phyloP scores from a whole-genome alignment of 1,140 invertebrate genomes.

The Atta colombica region DNA sequence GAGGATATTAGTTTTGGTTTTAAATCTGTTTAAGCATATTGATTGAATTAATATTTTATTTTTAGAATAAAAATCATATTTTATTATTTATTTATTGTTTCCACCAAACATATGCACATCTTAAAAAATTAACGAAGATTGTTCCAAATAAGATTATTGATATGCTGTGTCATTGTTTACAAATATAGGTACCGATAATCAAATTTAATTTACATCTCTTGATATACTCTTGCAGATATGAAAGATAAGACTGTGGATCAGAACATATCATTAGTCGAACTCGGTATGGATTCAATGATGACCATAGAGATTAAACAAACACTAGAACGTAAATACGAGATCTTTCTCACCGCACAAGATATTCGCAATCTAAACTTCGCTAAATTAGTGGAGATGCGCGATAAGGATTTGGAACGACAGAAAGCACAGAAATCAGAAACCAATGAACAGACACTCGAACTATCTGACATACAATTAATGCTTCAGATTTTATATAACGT shows the following conservation, averaged over 20 bases:
- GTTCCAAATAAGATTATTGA: not conserved
- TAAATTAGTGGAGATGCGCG: constrained; percentile 87
- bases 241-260: constrained; percentile 88
- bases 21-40: not conserved
- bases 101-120: not conserved
- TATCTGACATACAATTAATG: constrained; percentile 81
- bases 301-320: constrained; percentile 93
- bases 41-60: constrained; percentile 6
- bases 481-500: constrained; percentile 78
- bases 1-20: not conserved
- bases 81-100: not conserved
- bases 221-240: constrained; percentile 76
- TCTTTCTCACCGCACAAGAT: constrained; percentile 90
- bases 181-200: not conserved
- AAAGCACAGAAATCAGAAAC: constrained; percentile 39
- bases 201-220: not conserved
- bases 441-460: not conserved
- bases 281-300: constrained; percentile 95
- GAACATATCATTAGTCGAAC: constrained; percentile 90
- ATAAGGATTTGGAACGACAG: constrained; percentile 71
- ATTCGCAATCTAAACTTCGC: constrained; percentile 88
- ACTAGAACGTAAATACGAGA: constrained; percentile 91
- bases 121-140: constrained; percentile 1
- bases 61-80: not conserved
- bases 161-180: not conserved